These are phyloP conservation scores for Hiodon tergisus DNA, from an alignment of 2,113 vertebrate genomes.

Conservation along the genomic window DNA sequence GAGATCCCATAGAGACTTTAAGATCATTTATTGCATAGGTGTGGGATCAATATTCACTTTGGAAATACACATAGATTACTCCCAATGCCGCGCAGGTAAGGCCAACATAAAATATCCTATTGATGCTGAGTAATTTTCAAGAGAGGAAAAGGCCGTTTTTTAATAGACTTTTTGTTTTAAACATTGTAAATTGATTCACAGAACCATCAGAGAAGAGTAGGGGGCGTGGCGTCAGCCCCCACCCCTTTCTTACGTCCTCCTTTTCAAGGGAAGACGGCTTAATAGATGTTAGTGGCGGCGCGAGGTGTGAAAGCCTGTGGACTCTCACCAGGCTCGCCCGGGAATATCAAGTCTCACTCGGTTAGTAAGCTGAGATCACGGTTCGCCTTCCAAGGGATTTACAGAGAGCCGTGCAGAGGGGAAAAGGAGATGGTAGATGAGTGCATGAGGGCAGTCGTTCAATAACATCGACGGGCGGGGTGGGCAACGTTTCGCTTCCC, in stretches of 20 bases:
- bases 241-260: neutral
- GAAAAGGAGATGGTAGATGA: neutral
- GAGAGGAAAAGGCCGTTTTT: no score
- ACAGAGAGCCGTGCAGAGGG: neutral
- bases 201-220: neutral
- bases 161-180: no score
- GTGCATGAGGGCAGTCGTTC: neutral
- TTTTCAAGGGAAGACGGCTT: neutral
- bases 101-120: no score
- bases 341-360: constrained; percentile 5
- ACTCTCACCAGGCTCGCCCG: neutral
- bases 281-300: neutral
- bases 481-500: neutral
- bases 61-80: no score
- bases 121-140: no score
- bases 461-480: neutral
- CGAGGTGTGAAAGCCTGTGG: neutral
- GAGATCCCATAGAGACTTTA: neutral
- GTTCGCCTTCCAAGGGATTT: neutral
- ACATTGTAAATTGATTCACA: no score
- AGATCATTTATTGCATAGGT: neutral
- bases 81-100: no score
- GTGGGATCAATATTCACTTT: no score
- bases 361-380: constrained; percentile 8
- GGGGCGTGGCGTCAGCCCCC: no score